phyloP scores from a whole-genome alignment of 2,797 vertebrate species.

The Tinamus major region DNA sequence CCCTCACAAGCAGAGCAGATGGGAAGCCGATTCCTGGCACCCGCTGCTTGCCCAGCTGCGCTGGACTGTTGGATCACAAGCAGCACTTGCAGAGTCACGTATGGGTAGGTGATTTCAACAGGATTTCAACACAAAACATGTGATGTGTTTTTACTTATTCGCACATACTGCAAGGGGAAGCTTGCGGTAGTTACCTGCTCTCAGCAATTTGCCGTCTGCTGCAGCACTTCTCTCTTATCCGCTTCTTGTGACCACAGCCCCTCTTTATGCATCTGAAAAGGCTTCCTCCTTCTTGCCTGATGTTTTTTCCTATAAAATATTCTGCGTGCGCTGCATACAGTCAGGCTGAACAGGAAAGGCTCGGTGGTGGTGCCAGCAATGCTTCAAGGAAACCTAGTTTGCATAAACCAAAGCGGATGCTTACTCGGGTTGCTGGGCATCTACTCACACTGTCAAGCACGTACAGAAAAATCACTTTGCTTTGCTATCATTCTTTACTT shows the following conservation, averaged over 20 bases:
- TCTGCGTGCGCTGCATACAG: fast-evolving
- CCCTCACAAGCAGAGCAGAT: neutral
- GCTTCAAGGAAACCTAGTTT: neutral
- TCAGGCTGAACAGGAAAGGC: neutral
- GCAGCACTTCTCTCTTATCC: fast-evolving
- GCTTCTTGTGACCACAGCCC: neutral
- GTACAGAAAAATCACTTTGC: neutral
- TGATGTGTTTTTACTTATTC: fast-evolving
- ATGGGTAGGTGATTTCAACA: fast-evolving
- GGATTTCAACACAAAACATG: neutral
- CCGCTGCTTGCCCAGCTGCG: neutral
- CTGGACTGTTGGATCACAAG: fast-evolving
- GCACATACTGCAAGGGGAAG: fast-evolving
- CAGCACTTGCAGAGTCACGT: fast-evolving
- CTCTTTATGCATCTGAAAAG: neutral
- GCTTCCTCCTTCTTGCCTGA: neutral
- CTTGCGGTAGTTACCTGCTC: neutral
- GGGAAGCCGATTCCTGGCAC: fast-evolving
- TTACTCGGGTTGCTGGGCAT: neutral
- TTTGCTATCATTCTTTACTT: slow-evolving; percentile 13
- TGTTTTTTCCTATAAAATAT: fast-evolving
- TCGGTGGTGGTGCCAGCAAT: neutral
- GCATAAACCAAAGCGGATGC: neutral
- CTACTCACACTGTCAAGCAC: fast-evolving
- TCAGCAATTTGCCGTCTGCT: neutral